Percentiles rank a stretch among this genome's conserved stretches.
phyloP scores from a whole-genome alignment of 2,888 invertebrate genomes.

The Conus canariensis region DNA sequence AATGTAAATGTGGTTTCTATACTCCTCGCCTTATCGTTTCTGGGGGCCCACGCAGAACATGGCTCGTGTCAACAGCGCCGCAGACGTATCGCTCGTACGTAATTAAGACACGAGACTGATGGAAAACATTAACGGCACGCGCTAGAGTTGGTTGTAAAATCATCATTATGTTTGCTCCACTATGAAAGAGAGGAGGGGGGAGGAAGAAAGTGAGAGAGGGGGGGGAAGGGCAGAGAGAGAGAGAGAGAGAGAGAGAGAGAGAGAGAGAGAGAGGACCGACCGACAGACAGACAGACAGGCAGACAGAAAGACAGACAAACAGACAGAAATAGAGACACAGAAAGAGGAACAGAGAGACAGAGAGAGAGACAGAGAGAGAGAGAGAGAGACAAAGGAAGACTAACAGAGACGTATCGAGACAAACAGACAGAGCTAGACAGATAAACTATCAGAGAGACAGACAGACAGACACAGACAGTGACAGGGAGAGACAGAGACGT shows the following conservation, averaged over 20 bases:
- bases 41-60: no score
- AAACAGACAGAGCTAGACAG: neutral
- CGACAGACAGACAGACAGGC: neutral
- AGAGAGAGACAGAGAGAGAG: constrained; percentile 5
- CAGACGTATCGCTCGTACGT: neutral
- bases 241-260: no score
- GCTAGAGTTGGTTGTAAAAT: neutral
- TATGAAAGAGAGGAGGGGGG: neutral
- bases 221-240: neutral
- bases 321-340: neutral
- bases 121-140: neutral
- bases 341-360: neutral
- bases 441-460: constrained; percentile 23
- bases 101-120: neutral
- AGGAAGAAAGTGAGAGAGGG: neutral
- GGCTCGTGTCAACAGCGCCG: no score
- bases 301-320: neutral
- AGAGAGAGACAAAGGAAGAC: neutral
- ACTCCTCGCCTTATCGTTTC: no score
- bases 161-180: neutral
- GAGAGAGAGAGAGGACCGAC: neutral
- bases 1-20: no score
- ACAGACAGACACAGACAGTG: constrained; percentile 38
- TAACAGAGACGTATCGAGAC: neutral
- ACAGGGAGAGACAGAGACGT: constrained; percentile 30